Conservation (phyloP, 2,797 vertebrate species). For the Pampus argenteus region DNA sequence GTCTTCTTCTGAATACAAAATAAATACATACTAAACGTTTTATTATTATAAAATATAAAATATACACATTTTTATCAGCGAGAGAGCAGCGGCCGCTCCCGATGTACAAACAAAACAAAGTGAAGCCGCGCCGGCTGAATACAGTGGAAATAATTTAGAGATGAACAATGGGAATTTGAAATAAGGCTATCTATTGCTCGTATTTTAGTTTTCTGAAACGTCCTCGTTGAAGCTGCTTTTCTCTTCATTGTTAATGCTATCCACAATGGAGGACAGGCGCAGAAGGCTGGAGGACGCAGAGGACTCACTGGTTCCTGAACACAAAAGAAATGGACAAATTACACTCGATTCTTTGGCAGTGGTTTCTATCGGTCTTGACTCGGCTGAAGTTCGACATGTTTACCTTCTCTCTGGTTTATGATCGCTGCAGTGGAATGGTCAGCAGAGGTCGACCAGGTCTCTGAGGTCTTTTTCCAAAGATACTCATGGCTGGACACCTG, state of each 20-base stretch:
- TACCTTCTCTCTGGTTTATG: conserved; percentile 90
- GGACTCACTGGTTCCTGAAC: conserved; percentile 83
- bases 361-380: not conserved
- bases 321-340: not conserved
- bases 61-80: conserved; percentile 65
- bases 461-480: conserved; percentile 88
- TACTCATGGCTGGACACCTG: conserved; percentile 87
- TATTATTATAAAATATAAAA: conserved; percentile 85
- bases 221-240: conserved; percentile 81
- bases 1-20: conserved; percentile 83
- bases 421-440: conserved; percentile 90
- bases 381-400: conserved; percentile 19
- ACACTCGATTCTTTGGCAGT: no score
- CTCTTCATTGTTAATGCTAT: conserved; percentile 94
- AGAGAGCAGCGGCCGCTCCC: conserved; percentile 31
- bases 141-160: conserved; percentile 47
- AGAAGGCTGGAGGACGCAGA: conserved; percentile 93
- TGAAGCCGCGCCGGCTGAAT: conserved; percentile 60
- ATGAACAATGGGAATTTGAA: conserved; percentile 55
- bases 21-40: conserved; percentile 83
- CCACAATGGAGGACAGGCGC: conserved; percentile 95
- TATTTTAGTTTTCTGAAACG: conserved; percentile 74
- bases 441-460: conserved; percentile 87
- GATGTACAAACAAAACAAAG: conserved; percentile 53
- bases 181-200: not conserved